phyloP scores from a whole-genome alignment of 2,113 vertebrate species.

The Gasterosteus nipponicus region DNA sequence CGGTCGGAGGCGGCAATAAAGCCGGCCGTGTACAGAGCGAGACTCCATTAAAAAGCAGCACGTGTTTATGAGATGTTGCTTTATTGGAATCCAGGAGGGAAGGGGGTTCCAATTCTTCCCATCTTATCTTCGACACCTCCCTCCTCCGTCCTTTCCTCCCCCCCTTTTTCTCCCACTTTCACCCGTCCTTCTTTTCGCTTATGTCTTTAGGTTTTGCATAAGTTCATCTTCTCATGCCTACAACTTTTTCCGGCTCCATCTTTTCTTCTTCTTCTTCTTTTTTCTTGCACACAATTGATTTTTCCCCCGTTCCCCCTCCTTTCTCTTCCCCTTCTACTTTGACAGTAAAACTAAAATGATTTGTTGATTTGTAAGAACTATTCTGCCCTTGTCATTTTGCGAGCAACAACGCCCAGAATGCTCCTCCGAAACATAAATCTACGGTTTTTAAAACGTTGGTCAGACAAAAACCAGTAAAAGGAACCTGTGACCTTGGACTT shows the following conservation, averaged over 20 bases:
- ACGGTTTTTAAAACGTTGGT: neutral
- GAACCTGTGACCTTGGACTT: neutral
- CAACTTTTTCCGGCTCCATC: neutral
- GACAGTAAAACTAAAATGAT: neutral
- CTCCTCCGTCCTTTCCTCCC: neutral
- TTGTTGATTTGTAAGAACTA: neutral
- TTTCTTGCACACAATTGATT: neutral
- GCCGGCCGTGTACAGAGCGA: slow-evolving; percentile 55
- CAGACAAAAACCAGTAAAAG: neutral
- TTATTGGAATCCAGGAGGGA: slow-evolving; percentile 53
- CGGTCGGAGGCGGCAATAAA: slow-evolving; percentile 53
- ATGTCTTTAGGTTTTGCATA: neutral
- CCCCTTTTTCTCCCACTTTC: neutral
- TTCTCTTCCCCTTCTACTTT: neutral
- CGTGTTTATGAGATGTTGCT: slow-evolving; percentile 66
- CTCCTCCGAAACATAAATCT: neutral
- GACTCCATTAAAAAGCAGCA: slow-evolving; percentile 63
- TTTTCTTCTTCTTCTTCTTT: no score
- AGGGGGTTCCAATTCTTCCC: slow-evolving; percentile 17
- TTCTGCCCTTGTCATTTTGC: neutral
- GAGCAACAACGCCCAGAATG: neutral
- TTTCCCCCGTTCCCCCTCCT: neutral
- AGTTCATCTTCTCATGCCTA: neutral
- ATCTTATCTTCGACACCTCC: slow-evolving; percentile 21
- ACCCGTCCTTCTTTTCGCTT: slow-evolving; percentile 15